Base-by-base conservation (phyloP, 2,888 invertebrate genomes). In the Tanypteryx hageni region DNA sequence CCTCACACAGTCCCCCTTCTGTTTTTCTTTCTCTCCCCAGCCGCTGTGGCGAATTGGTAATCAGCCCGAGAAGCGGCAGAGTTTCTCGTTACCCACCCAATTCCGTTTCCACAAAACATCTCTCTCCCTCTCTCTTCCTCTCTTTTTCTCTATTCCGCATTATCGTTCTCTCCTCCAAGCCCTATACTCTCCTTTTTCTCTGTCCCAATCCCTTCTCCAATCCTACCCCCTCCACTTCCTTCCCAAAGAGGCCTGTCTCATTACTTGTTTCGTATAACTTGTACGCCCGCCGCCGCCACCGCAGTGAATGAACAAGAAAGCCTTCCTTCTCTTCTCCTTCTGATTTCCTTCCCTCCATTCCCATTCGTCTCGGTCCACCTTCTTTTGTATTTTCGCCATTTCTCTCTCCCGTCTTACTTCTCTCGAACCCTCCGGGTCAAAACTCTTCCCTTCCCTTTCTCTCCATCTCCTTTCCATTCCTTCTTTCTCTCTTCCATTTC, bases 21-120 rank as follows among this genome's bases (percentile, higher is more conserved):
- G 89, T 89, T 89, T 61, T 89, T 89, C 89, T 89, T 89, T 89
- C 89, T 64, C 89, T 89, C 89, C 89, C 89, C 89, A 64, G 89
- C 56, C 89, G 89, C 89, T 64, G 89, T 44, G 22, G 89, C 89
- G 89, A 89, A 89, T 89, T 89, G 89, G 89, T 89, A 89, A 89
- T 89, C 89, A 89, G 89, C 89, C 89, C 86, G 61, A 31, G 86
- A 59, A 86, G 86, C 61, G 86, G 86, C 86, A 27, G 89, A 89
- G 89, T 89, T 89, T 89, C 89, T 89, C 89, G 89, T 89, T 89
- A 89, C 89, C 89, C 89, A 89, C 86, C 86, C 86, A 86, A 86
- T 86, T 86, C 86, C 86, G 86, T 64, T 89, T 89, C 89, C 89
- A 83, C 83, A 83, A 83, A 83, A 44, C 83, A 44, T 44, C 83